Evolutionary conservation across 1,140 invertebrate species (phyloP).

Genomic region (Bombus picipes): DNA sequence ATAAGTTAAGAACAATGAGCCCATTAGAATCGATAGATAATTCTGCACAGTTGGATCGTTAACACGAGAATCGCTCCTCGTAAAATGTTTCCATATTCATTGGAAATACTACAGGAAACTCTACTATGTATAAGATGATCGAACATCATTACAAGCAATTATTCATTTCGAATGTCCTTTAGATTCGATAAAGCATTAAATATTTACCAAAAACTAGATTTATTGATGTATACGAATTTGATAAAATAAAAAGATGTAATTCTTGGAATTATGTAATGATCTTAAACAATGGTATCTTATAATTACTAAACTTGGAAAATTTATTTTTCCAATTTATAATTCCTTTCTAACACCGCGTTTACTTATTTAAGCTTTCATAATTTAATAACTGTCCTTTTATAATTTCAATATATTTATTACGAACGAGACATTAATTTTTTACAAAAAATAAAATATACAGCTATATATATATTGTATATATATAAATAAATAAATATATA

Average conservation of each 20-base stretch:
- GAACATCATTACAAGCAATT: not conserved
- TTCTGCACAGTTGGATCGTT: not conserved
- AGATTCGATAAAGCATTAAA: not conserved
- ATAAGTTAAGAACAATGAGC: slow-evolving; percentile 1
- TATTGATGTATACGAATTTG: too few species aligned
- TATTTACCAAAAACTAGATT: not conserved
- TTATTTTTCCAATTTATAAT: not conserved
- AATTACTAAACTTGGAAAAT: not conserved
- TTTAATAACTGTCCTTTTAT: not conserved
- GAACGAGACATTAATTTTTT: not conserved
- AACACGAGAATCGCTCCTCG: not conserved
- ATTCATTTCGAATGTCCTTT: not conserved
- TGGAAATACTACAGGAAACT: not conserved
- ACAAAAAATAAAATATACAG: not conserved
- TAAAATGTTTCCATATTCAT: not conserved
- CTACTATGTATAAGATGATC: not conserved
- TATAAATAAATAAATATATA: too few species aligned
- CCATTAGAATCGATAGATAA: not conserved
- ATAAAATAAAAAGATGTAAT: too few species aligned
- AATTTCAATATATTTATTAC: not conserved
- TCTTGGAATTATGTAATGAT: too few species aligned
- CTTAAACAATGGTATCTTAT: not conserved
- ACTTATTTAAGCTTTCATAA: not conserved
- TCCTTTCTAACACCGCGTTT: not conserved
- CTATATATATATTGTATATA: too few species aligned